Evolutionary conservation across 2,888 invertebrate species (phyloP).

Genomic region (Drepanosiphum platanoidis): DNA sequence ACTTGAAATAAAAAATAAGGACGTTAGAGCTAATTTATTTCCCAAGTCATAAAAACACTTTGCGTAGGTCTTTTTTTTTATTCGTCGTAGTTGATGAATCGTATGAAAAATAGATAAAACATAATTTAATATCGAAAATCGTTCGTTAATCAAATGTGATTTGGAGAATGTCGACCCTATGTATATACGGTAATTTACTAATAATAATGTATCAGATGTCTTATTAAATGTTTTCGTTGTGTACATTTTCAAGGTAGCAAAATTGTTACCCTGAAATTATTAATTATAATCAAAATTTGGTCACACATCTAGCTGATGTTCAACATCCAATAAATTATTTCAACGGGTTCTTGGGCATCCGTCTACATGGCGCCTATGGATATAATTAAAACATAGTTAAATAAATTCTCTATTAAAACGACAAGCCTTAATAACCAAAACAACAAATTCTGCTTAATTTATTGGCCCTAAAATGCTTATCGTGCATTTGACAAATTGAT

Average conservation of each 20-base stretch:
- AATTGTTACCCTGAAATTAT: neutral
- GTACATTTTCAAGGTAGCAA: neutral
- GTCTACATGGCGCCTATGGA: neutral
- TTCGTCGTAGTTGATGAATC: too few species aligned
- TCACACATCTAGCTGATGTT: neutral
- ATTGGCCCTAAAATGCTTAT: neutral
- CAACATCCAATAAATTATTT: too few species aligned
- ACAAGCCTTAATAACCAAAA: neutral
- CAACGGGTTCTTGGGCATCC: neutral
- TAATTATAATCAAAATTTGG: too few species aligned
- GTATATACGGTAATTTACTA: too few species aligned
- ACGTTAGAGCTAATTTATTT: neutral
- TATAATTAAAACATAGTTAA: neutral
- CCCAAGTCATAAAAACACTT: neutral
- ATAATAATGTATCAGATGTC: too few species aligned
- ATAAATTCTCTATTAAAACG: neutral
- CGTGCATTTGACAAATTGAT: neutral
- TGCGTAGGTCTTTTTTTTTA: neutral
- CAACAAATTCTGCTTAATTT: neutral
- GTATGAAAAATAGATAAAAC: too few species aligned
- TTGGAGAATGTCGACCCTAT: too few species aligned
- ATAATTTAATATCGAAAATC: too few species aligned
- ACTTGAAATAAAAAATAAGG: neutral
- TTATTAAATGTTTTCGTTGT: neutral
- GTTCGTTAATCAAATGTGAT: too few species aligned